Conservation (phyloP, 2,888 invertebrate species). For the Pomacea canaliculata region DNA sequence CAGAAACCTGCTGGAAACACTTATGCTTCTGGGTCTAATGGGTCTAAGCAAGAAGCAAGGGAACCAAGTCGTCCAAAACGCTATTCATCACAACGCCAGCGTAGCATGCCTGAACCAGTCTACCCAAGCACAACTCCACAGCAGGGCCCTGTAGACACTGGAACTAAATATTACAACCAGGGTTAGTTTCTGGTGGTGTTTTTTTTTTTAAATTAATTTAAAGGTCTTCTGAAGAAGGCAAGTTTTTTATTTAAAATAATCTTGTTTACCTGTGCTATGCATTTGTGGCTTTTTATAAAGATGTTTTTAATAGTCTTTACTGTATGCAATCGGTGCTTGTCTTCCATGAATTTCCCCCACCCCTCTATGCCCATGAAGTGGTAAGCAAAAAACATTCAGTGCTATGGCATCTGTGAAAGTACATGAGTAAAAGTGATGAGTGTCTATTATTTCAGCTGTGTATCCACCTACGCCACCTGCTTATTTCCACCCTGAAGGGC, state of each 20-base stretch:
- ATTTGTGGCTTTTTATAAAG: too few species aligned
- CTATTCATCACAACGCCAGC: conserved; percentile 78
- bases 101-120: conserved; percentile 66
- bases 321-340: too few species aligned
- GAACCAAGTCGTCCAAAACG: conserved; percentile 74
- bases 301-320: too few species aligned
- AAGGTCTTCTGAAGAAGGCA: too few species aligned
- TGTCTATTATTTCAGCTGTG: conserved; percentile 19
- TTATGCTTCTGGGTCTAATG: conserved; percentile 24
- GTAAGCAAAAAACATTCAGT: too few species aligned
- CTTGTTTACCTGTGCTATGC: too few species aligned
- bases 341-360: too few species aligned
- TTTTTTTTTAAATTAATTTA: too few species aligned
- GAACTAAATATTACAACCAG: conserved; percentile 16
- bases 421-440: too few species aligned
- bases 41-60: conserved; percentile 33
- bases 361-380: too few species aligned
- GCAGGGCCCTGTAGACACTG: conserved; percentile 2
- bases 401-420: too few species aligned
- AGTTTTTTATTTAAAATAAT: too few species aligned
- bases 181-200: not conserved
- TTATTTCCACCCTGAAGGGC: conserved; percentile 32
- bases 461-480: conserved; percentile 30
- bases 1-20: conserved; percentile 22
- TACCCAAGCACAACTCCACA: conserved; percentile 20